phyloP scores from a whole-genome alignment of 2,888 invertebrate species.

The Cheilosia variabilis region DNA sequence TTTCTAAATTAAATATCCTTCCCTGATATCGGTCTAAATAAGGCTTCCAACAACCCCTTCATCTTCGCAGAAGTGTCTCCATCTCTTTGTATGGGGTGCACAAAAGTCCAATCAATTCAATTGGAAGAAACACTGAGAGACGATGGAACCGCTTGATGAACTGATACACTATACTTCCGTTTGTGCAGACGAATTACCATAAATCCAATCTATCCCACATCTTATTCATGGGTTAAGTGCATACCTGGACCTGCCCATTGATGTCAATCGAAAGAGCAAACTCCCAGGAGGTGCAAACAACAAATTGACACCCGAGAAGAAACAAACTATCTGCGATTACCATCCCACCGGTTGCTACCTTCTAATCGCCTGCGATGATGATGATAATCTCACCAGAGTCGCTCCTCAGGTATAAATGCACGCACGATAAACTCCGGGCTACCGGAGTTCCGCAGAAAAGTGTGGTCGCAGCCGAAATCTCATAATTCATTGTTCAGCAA shows the following conservation, averaged over 20 bases:
- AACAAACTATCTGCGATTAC: conserved; percentile 51
- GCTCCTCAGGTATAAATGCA: conserved; percentile 22
- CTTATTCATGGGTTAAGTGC: not conserved
- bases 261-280: conserved; percentile 34
- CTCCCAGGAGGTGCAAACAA: conserved; percentile 38
- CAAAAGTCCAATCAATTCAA: no score
- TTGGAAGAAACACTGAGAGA: not conserved
- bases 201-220: conserved; percentile 13
- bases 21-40: no score
- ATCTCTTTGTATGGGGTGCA: no score
- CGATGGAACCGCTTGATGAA: not conserved
- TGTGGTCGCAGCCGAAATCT: conserved; percentile 22
- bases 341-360: conserved; percentile 40
- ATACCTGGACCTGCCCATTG: not conserved
- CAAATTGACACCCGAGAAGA: conserved; percentile 44
- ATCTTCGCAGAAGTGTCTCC: no score
- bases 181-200: conserved; percentile 10
- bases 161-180: not conserved
- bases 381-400: conserved; percentile 59
- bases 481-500: conserved; percentile 56
- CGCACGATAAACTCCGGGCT: conserved; percentile 12
- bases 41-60: no score
- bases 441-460: conserved; percentile 68
- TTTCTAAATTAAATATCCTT: no score
- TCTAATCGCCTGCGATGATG: conserved; percentile 50